These are phyloP conservation scores for Australoheros facetus DNA, from an alignment of 2,797 vertebrate species.

Conservation along the genomic window DNA sequence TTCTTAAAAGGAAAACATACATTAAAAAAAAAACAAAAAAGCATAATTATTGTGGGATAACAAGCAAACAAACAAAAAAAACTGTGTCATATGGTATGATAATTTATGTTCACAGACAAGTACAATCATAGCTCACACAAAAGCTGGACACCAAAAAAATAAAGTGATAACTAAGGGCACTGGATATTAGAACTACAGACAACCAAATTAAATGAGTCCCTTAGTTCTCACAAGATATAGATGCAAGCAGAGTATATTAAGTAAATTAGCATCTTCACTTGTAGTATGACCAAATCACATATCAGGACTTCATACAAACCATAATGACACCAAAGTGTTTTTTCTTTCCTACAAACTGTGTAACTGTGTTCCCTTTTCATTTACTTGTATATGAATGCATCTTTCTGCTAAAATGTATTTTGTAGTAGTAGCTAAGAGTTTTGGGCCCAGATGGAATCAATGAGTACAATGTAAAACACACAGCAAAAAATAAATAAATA, in stretches of 20 bases:
- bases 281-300: slow-evolving; percentile 28
- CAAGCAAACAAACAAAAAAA: neutral
- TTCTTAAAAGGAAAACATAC: too few species aligned
- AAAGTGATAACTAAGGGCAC: slow-evolving; percentile 28
- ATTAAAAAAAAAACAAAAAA: neutral
- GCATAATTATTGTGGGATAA: slow-evolving; percentile 10
- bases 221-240: slow-evolving; percentile 38
- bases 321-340: neutral
- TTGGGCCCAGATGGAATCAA: slow-evolving; percentile 1
- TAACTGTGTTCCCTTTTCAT: slow-evolving; percentile 2
- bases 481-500: slow-evolving; percentile 11
- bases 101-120: slow-evolving; percentile 10
- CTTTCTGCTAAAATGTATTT: neutral
- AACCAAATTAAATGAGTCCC: slow-evolving; percentile 30
- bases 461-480: slow-evolving; percentile 42
- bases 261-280: slow-evolving; percentile 24
- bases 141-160: slow-evolving; percentile 36
- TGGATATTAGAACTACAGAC: slow-evolving; percentile 22
- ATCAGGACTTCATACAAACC: neutral
- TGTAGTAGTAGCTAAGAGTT: slow-evolving; percentile 2
- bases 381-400: neutral
- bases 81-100: slow-evolving; percentile 1
- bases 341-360: neutral
- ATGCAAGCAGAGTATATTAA: slow-evolving; percentile 24
- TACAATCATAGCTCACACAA: slow-evolving; percentile 32